Conservation (phyloP, 53 echinoderm and acorn worm species). For the Pentamera pediparva region DNA sequence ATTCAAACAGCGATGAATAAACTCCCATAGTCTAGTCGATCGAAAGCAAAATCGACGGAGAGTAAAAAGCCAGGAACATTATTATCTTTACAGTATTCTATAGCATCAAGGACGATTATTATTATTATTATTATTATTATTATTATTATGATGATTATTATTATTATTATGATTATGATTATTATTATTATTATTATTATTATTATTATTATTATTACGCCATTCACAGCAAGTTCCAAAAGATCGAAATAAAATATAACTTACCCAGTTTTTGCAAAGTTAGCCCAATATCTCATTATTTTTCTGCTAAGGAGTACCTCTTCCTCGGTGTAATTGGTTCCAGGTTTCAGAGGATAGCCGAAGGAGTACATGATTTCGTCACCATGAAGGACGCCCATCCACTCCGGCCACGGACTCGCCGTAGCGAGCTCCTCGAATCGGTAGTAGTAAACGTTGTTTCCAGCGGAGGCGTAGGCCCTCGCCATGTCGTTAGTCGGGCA, state of each 20-base stretch:
- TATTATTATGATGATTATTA: too few relatives aligned
- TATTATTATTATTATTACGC: too few relatives aligned
- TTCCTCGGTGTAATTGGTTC: constrained; percentile 47
- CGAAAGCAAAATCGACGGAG: too few relatives aligned
- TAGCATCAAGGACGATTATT: too few relatives aligned
- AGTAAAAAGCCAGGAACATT: too few relatives aligned
- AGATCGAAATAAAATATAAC: neutral
- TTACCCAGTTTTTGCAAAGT: constrained; percentile 89
- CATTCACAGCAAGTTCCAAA: too few relatives aligned
- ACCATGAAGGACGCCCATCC: constrained; percentile 98
- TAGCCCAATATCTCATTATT: constrained; percentile 87
- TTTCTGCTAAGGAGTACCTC: constrained; percentile 64
- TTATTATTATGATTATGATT: too few relatives aligned
- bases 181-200: too few relatives aligned
- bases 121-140: too few relatives aligned
- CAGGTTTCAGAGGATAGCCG: constrained; percentile 66
- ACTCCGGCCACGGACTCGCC: constrained; percentile 75
- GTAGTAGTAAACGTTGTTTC: constrained; percentile 69
- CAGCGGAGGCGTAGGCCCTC: constrained; percentile 52
- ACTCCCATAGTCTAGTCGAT: too few relatives aligned
- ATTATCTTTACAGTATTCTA: too few relatives aligned
- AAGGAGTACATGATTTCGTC: constrained; percentile 87
- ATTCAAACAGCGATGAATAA: too few relatives aligned
- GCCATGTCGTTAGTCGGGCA: constrained; percentile 80
- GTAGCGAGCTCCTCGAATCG: constrained; percentile 60